Conservation (phyloP, 1,140 invertebrate species). For the Leptoteleia sp. region DNA sequence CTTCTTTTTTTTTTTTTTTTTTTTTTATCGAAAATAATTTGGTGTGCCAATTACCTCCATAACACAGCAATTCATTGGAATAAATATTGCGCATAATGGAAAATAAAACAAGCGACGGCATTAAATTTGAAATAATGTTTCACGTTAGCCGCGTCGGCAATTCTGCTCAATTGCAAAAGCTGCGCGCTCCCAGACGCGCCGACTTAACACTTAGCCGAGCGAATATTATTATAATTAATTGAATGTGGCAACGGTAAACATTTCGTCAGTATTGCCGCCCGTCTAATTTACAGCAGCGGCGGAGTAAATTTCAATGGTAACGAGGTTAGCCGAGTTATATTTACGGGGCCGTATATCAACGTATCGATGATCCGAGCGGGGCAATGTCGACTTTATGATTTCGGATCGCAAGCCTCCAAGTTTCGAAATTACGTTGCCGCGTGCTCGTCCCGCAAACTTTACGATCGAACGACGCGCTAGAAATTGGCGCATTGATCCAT, state of each 20-base stretch:
- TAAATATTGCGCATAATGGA: too few relatives aligned
- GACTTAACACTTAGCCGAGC: conserved; percentile 24
- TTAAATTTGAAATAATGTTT: conserved; percentile 1
- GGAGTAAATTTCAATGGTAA: conserved; percentile 57
- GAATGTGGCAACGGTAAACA: conserved; percentile 43
- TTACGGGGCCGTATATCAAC: conserved; percentile 43
- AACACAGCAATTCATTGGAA: too few relatives aligned
- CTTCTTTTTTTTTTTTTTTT: too few relatives aligned
- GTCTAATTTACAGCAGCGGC: conserved; percentile 63
- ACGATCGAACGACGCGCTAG: conserved; percentile 10
- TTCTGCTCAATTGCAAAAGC: conserved; percentile 17
- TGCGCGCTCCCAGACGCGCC: conserved; percentile 4
- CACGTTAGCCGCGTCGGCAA: neutral
- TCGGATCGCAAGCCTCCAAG: conserved; percentile 20
- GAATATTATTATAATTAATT: conserved; percentile 53
- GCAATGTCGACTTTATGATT: conserved; percentile 64
- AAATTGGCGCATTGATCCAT: conserved; percentile 17
- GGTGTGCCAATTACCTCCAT: too few relatives aligned
- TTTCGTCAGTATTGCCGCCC: conserved; percentile 31
- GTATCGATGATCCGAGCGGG: conserved; percentile 55
- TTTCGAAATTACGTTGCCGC: conserved; percentile 17
- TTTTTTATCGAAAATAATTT: too few relatives aligned
- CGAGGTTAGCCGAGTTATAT: conserved; percentile 59
- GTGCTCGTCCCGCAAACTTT: conserved; percentile 10
- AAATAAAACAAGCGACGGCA: neutral